Percentiles rank a stretch among this genome's conserved stretches.
Evolutionary conservation across 2,113 vertebrate species (phyloP).

Genomic region (Colinus virginianus): DNA sequence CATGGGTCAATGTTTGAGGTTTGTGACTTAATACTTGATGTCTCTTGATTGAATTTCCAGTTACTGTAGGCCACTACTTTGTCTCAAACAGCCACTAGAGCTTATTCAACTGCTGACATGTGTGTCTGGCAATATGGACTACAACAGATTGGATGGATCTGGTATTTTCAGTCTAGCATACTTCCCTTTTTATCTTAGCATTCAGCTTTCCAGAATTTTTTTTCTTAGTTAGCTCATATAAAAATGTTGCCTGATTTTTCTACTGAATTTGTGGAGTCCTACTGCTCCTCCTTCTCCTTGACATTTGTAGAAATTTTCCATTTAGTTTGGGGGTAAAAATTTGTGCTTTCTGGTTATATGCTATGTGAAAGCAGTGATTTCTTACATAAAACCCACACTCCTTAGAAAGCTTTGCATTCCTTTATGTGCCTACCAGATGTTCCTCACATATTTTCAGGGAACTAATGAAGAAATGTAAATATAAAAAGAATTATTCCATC

Average conservation of each 20-base stretch:
- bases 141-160: neutral
- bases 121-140: neutral
- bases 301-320: neutral
- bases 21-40: neutral
- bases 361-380: neutral
- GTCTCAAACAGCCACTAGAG: neutral
- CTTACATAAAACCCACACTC: neutral
- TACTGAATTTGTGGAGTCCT: neutral
- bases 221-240: neutral
- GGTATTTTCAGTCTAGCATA: neutral
- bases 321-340: neutral
- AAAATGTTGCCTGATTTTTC: neutral
- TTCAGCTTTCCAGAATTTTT: constrained; percentile 7
- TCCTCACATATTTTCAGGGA: neutral
- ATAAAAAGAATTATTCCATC: neutral
- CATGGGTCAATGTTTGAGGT: neutral
- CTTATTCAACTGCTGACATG: neutral
- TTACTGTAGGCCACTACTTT: neutral
- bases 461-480: neutral
- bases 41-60: neutral
- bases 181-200: neutral
- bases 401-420: neutral
- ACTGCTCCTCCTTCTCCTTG: neutral
- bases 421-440: constrained; percentile 4
- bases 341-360: neutral